These are phyloP conservation scores for Gymnosoma rotundatum DNA, from an alignment of 2,888 invertebrate species.

Conservation along the genomic window DNA sequence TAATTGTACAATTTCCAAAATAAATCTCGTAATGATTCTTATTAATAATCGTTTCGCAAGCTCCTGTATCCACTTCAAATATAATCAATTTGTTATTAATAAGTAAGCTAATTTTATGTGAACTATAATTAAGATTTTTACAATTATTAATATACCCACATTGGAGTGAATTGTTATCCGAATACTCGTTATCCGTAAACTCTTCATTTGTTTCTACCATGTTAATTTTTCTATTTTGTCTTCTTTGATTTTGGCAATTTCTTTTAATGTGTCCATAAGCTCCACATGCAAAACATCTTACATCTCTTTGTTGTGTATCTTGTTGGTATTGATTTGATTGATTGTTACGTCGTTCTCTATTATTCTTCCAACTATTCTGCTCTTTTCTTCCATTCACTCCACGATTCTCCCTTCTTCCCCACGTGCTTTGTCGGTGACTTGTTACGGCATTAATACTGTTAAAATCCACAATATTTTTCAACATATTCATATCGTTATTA, in stretches of 20 bases:
- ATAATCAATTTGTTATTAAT: slow-evolving; percentile 6
- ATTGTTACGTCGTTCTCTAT: background rate
- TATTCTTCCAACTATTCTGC: background rate
- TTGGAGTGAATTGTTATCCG: background rate
- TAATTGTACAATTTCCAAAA: slow-evolving; percentile 20
- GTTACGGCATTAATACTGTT: slow-evolving; percentile 18
- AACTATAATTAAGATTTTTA: background rate
- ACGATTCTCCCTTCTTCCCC: slow-evolving; percentile 17
- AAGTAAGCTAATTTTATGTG: background rate
- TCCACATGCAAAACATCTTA: slow-evolving; percentile 24
- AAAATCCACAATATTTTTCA: slow-evolving; percentile 11
- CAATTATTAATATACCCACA: slow-evolving; percentile 39
- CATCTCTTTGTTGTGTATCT: background rate
- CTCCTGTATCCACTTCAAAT: slow-evolving; percentile 27
- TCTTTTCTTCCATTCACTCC: background rate
- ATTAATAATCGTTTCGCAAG: slow-evolving; percentile 36
- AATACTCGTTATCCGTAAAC: background rate
- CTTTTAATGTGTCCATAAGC: slow-evolving; percentile 20
- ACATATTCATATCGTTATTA: slow-evolving; percentile 3
- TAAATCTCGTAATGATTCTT: slow-evolving; percentile 3
- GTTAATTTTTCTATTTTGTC: slow-evolving; percentile 1
- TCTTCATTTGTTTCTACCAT: background rate
- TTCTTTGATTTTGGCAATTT: slow-evolving; percentile 10
- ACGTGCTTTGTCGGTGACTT: slow-evolving; percentile 1
- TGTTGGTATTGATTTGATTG: slow-evolving; percentile 5